phyloP scores from a whole-genome alignment of 2,888 invertebrate genomes.

The Salpingus planirostris region DNA sequence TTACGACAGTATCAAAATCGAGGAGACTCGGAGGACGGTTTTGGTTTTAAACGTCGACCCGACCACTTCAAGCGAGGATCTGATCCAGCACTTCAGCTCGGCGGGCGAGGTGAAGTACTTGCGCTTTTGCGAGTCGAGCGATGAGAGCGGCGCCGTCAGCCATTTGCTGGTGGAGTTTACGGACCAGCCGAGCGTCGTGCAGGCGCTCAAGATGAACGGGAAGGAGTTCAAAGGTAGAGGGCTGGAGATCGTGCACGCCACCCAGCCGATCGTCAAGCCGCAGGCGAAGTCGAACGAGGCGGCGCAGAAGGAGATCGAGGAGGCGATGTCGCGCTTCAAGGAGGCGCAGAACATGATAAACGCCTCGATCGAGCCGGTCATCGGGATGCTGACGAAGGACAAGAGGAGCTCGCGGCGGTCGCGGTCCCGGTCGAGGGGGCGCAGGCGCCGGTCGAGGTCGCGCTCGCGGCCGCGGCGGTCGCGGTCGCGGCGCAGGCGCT shows the following conservation, averaged over 20 bases:
- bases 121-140: conserved; percentile 81
- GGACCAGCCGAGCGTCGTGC: conserved; percentile 80
- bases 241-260: conserved; percentile 76
- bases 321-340: conserved; percentile 93
- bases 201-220: conserved; percentile 80
- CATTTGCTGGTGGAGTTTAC: conserved; percentile 90
- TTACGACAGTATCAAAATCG: conserved; percentile 81
- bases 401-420: conserved; percentile 52
- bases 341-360: conserved; percentile 93
- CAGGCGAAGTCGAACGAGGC: conserved; percentile 94
- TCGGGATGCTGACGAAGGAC: conserved; percentile 78
- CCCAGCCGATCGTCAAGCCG: conserved; percentile 84
- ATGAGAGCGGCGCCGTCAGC: conserved; percentile 60
- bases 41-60: conserved; percentile 73
- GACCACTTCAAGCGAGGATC: conserved; percentile 60
- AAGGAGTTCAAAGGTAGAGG: conserved; percentile 62
- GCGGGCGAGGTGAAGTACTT: conserved; percentile 94
- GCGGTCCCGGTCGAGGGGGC: conserved; percentile 36
- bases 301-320: conserved; percentile 91
- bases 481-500: conserved; percentile 29
- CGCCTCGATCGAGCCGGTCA: conserved; percentile 87
- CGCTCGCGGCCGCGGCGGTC: conserved; percentile 40
- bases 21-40: conserved; percentile 92
- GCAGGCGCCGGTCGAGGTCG: conserved; percentile 53
- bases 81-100: conserved; percentile 79